A percentile compares a stretch with the other conserved stretches of the same genome.
These are phyloP conservation scores for Kryptolebias ocellatus DNA, from an alignment of 2,797 vertebrate species.

Conservation along the genomic window DNA sequence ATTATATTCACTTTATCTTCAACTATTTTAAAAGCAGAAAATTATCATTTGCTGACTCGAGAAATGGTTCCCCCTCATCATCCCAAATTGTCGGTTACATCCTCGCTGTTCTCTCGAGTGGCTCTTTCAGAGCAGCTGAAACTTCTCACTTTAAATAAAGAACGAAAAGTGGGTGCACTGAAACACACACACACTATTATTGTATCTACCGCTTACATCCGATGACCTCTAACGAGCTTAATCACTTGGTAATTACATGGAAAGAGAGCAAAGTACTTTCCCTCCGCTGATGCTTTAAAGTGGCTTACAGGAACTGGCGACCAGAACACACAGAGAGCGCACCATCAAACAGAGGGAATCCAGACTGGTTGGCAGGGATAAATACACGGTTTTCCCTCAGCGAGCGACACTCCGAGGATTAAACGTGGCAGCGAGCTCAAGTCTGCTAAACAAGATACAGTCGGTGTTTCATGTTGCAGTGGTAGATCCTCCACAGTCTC, in stretches of 20 bases:
- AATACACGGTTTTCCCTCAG: constrained; percentile 57
- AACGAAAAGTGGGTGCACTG: not conserved
- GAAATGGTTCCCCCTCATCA: constrained; percentile 18
- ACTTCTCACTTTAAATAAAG: constrained; percentile 7
- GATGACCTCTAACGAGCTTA: constrained; percentile 48
- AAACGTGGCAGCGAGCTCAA: constrained; percentile 52
- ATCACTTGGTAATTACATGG: constrained; percentile 53
- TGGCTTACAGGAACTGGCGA: constrained; percentile 55
- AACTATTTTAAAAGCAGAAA: constrained; percentile 38
- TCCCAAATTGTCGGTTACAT: constrained; percentile 20
- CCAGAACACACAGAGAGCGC: constrained; percentile 44
- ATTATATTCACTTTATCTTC: constrained; percentile 23
- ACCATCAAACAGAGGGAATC: constrained; percentile 62
- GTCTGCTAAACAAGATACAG: constrained; percentile 68
- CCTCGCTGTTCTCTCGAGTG: constrained; percentile 13
- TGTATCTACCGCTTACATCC: constrained; percentile 7
- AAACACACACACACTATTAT: not conserved
- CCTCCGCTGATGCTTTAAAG: constrained; percentile 40
- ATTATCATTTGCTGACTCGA: constrained; percentile 31
- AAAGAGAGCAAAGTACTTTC: constrained; percentile 34
- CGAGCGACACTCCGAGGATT: constrained; percentile 60
- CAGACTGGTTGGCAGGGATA: constrained; percentile 66
- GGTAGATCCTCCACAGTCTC: constrained; percentile 21
- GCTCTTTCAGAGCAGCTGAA: not conserved
- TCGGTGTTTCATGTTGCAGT: constrained; percentile 43